phyloP scores from a whole-genome alignment of 2,113 vertebrate genomes.

The Strix aluco region DNA sequence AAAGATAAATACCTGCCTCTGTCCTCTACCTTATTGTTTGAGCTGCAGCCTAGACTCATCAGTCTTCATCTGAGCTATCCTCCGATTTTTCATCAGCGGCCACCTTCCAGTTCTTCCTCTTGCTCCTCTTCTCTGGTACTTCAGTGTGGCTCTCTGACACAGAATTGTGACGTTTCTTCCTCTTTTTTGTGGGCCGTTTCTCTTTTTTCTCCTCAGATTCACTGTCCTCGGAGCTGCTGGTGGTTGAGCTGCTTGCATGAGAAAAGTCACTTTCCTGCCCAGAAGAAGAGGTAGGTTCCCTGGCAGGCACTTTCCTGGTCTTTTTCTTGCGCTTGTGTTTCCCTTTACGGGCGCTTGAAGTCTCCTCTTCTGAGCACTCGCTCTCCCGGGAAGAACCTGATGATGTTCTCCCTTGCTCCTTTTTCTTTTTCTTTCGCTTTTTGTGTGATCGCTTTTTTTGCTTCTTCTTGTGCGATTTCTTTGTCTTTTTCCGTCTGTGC shows the following conservation, averaged over 20 bases:
- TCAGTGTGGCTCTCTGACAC: conserved; percentile 57
- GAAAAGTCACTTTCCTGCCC: conserved; percentile 73
- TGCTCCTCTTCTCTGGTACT: conserved; percentile 69
- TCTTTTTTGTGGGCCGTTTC: conserved; percentile 65
- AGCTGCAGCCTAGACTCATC: neutral
- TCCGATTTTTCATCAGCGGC: conserved; percentile 84
- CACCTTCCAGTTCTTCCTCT: conserved; percentile 89
- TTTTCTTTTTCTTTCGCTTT: conserved; percentile 82
- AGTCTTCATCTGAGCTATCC: conserved; percentile 86
- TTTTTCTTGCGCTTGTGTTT: conserved; percentile 77
- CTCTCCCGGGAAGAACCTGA: conserved; percentile 73
- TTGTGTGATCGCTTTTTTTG: conserved; percentile 89
- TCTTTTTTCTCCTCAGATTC: conserved; percentile 67
- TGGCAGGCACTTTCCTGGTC: conserved; percentile 73
- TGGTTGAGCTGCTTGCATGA: conserved; percentile 66
- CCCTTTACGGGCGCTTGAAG: conserved; percentile 48
- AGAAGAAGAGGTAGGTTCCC: conserved; percentile 66
- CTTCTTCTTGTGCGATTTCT: conserved; percentile 89
- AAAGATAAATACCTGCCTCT: neutral
- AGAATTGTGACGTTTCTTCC: conserved; percentile 47
- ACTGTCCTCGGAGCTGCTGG: conserved; percentile 76
- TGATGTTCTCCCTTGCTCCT: conserved; percentile 60
- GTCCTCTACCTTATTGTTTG: neutral
- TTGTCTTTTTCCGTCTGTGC: conserved; percentile 80
- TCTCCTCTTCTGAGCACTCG: conserved; percentile 69